phyloP scores from a whole-genome alignment of 2,113 vertebrate species.

The Thermophis baileyi region DNA sequence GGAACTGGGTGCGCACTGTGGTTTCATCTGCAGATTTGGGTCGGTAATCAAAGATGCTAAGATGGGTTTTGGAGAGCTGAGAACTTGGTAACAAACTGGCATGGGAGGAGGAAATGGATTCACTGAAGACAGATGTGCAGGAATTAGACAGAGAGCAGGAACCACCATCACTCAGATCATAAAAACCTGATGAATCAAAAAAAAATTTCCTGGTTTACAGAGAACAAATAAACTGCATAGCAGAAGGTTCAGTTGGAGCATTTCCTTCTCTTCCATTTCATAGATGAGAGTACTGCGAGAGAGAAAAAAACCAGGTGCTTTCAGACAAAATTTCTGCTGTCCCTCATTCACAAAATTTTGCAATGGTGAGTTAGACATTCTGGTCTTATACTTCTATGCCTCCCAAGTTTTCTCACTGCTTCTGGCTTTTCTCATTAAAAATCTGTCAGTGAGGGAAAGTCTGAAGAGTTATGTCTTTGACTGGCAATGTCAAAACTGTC shows the following conservation, averaged over 20 bases:
- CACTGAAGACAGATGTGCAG: slow-evolving; percentile 90
- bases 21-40: slow-evolving; percentile 86
- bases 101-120: slow-evolving; percentile 79
- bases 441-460: not conserved
- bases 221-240: not conserved
- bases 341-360: not conserved
- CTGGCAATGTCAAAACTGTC: not conserved
- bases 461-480: not conserved
- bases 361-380: not conserved
- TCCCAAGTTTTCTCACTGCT: not conserved
- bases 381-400: not conserved
- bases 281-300: not conserved
- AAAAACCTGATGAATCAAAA: slow-evolving; percentile 80
- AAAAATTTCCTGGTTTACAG: slow-evolving; percentile 26
- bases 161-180: slow-evolving; percentile 88
- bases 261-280: not conserved
- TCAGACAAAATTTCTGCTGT: not conserved
- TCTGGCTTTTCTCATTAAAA: not conserved
- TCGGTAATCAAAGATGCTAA: slow-evolving; percentile 64
- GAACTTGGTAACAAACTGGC: slow-evolving; percentile 68
- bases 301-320: not conserved
- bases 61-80: slow-evolving; percentile 47
- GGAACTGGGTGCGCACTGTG: slow-evolving; percentile 65
- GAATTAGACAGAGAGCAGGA: slow-evolving; percentile 91
- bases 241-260: not conserved